Base-by-base conservation (phyloP, 1,140 invertebrate genomes). In the Armadillidium nasatum region DNA sequence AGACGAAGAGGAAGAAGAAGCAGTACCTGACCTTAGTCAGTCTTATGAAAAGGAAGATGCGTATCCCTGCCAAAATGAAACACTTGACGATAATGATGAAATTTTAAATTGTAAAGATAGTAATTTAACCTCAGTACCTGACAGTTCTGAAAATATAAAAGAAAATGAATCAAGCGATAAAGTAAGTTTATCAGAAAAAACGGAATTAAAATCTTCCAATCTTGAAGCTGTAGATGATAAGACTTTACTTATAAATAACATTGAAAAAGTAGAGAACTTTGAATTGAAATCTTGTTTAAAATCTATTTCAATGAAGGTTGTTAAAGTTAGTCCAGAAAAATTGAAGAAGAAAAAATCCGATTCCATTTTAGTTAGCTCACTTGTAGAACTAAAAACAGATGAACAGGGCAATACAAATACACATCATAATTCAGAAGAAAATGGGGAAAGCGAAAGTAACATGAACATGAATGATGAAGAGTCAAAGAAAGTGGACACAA, bases 401-500 rank as follows among this genome's bases (percentile, higher is more conserved):
- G 50, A 60, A 13, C 11, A 60, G 1, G 50, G 19, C 19, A 19
- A 15, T 60, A 19, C 11, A 15, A 7, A 4, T 7, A 19, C 50
- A 60, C 11, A 13, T 4, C 50, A 19, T 60, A 60, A 60, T 60
- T 13, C 11, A 19, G 50, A 60, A 60, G 11, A 15, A 15, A 19
- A 60, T 60, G 19, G 19, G 19, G 50, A 19, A 19, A 60, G 1
- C 50, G 11, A 60, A 60, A 46, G 33, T 7, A 21, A 70, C 10
- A 21, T 15, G 10, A 33, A 23, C 4, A 33, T 15, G 21, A 21
- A 21, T 2, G 43, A 78, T 0, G 15, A 44, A 33, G 70, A 74
- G 15, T 23, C 50, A 10, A 22, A 45, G 19, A 44, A 54, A 50
- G 72, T 46, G n/a, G 75, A 77, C 19, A 43, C 70, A 10, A 70